These are phyloP conservation scores for Ryuthela nishihirai DNA, from an alignment of 2,888 invertebrate species.

Conservation along the genomic window DNA sequence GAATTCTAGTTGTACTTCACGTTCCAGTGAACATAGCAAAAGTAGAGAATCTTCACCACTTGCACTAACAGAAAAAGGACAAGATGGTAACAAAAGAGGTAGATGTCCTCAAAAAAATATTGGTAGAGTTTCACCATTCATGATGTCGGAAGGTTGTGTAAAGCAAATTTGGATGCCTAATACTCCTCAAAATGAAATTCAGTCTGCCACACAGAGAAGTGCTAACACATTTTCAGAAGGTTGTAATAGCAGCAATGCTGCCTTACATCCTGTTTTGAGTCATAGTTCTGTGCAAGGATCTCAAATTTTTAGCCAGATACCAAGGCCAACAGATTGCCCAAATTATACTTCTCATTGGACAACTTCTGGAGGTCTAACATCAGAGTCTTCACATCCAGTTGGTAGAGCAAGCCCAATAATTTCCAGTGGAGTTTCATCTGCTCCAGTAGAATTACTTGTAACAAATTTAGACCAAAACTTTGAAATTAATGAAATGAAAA, in stretches of 20 bases:
- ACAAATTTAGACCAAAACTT: slow-evolving; percentile 69
- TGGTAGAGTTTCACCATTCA: slow-evolving; percentile 32
- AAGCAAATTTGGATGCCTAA: no score
- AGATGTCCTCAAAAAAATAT: slow-evolving; percentile 27
- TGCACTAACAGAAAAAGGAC: slow-evolving; percentile 10
- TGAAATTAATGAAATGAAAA: slow-evolving; percentile 63
- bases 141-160: slow-evolving; percentile 15
- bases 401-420: neutral
- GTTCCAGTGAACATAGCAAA: neutral
- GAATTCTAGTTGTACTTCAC: neutral
- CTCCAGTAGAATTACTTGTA: slow-evolving; percentile 60
- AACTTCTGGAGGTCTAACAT: no score
- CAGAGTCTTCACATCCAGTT: no score
- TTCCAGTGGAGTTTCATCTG: neutral
- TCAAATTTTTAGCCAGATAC: no score
- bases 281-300: no score
- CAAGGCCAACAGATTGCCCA: no score
- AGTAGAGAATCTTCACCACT: slow-evolving; percentile 15
- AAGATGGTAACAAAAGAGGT: neutral
- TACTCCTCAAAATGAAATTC: no score
- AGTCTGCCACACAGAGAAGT: no score
- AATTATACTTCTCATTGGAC: no score
- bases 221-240: no score
- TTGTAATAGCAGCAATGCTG: no score
- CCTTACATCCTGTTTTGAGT: neutral